Evolutionary conservation across 2,797 vertebrate genomes (phyloP).

Genomic region (Fratercula arctica): DNA sequence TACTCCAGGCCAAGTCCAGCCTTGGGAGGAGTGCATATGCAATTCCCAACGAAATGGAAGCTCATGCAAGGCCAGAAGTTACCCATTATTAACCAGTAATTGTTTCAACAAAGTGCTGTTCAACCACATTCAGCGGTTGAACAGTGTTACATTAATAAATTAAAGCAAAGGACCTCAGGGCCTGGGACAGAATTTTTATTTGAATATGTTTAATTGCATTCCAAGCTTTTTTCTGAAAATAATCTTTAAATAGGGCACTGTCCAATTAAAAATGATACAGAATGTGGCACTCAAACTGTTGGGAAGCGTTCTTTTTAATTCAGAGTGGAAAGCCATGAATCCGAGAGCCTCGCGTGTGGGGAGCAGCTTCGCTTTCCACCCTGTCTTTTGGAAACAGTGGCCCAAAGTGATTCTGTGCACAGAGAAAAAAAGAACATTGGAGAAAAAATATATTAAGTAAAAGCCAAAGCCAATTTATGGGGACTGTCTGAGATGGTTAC

Average conservation of each 20-base stretch:
- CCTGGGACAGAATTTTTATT: not conserved
- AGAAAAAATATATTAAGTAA: not conserved
- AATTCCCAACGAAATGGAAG: not conserved
- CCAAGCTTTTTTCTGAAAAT: not conserved
- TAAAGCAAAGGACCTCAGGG: not conserved
- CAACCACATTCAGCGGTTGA: not conserved
- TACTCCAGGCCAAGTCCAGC: not conserved
- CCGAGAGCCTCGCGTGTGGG: fast-evolving
- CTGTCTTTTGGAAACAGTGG: not conserved
- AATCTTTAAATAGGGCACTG: not conserved
- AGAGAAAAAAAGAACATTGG: not conserved
- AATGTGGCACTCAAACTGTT: not conserved
- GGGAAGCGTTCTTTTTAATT: not conserved
- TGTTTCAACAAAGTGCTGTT: not conserved
- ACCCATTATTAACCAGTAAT: not conserved
- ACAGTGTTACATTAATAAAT: not conserved
- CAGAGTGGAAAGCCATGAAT: not conserved
- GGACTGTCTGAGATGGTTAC: not conserved
- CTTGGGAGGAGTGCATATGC: fast-evolving
- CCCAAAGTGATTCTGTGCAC: not conserved
- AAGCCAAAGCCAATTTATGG: not conserved
- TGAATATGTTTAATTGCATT: constrained; percentile 12
- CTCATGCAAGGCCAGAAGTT: not conserved
- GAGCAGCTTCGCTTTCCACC: not conserved
- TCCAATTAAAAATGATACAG: not conserved